These are phyloP conservation scores for Phalacrocorax carbo DNA, from an alignment of 2,113 vertebrate genomes.

Conservation along the genomic window DNA sequence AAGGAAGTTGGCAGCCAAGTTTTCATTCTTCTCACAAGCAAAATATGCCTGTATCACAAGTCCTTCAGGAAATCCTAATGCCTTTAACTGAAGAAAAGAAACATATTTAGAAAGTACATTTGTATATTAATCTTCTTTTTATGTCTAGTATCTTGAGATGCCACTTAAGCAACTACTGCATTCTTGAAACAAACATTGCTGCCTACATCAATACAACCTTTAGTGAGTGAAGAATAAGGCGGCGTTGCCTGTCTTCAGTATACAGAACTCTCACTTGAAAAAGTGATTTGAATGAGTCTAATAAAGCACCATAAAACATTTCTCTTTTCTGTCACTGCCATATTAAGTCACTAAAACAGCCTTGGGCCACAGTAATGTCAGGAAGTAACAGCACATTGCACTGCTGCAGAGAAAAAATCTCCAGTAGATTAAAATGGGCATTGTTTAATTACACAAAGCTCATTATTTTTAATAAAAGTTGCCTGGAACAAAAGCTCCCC, in stretches of 20 bases:
- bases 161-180: background rate
- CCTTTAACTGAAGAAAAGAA: slow-evolving; percentile 88
- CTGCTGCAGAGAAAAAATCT: background rate
- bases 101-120: background rate
- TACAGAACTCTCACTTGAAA: background rate
- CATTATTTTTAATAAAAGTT: background rate
- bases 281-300: background rate
- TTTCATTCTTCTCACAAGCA: slow-evolving; percentile 97
- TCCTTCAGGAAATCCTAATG: slow-evolving; percentile 96
- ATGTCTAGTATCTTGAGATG: background rate
- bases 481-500: background rate
- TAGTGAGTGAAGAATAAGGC: background rate
- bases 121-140: background rate
- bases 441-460: background rate
- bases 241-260: background rate
- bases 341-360: background rate
- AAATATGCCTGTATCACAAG: slow-evolving; percentile 98
- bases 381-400: background rate
- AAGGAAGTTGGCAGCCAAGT: slow-evolving; percentile 98
- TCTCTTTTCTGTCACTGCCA: background rate
- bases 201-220: background rate
- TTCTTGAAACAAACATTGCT: background rate
- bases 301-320: background rate
- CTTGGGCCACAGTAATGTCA: background rate
- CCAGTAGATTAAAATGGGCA: background rate